Conservation (phyloP, 2,113 vertebrate genomes). For the Cryptoleucopteryx plumbea region DNA sequence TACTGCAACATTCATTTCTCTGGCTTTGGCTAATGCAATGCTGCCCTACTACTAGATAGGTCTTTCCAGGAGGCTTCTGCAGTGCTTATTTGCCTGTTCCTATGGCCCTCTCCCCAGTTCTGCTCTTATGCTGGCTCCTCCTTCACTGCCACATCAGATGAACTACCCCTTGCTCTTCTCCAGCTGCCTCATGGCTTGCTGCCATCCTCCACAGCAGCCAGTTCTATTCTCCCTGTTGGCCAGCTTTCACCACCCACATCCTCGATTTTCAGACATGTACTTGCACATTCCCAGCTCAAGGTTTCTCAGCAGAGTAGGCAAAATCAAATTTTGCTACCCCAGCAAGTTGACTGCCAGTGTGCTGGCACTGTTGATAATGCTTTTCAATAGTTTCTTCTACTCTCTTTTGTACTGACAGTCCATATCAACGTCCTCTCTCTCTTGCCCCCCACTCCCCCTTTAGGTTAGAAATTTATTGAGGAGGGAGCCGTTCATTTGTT, state of each 20-base stretch:
- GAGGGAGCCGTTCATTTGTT: neutral
- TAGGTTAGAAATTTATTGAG: neutral
- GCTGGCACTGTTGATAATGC: neutral
- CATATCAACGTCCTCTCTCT: neutral
- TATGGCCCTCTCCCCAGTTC: neutral
- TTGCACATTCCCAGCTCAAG: constrained; percentile 17
- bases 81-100: neutral
- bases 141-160: neutral
- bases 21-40: neutral
- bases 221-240: neutral
- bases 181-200: neutral
- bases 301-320: constrained; percentile 40
- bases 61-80: neutral
- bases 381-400: neutral
- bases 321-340: constrained; percentile 7
- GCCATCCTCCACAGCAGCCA: neutral
- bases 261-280: constrained; percentile 9
- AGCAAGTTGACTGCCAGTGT: neutral
- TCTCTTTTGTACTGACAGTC: neutral
- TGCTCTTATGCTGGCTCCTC: neutral
- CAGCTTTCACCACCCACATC: constrained; percentile 24
- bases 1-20: neutral
- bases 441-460: accelerated
- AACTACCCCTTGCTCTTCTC: neutral
- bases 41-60: neutral